Conservation (phyloP, 1,140 invertebrate genomes). For the Bombus pyrosoma region DNA sequence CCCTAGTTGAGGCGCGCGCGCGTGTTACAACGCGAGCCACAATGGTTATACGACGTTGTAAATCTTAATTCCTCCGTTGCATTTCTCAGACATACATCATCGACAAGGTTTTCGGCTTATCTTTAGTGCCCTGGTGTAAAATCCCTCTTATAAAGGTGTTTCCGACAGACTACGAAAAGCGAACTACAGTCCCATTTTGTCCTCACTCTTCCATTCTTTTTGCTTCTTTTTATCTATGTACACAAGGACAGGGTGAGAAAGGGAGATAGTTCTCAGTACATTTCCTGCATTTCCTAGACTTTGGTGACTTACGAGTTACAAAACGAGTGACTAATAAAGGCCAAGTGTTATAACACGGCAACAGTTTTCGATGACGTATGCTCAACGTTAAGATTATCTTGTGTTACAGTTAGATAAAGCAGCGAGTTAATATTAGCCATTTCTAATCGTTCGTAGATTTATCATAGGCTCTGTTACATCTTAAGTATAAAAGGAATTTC, state of each 20-base stretch:
- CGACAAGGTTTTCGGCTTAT: slow-evolving; percentile 57
- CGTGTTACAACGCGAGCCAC: slow-evolving; percentile 18
- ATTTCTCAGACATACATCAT: slow-evolving; percentile 63
- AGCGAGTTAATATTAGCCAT: not conserved
- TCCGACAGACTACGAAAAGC: slow-evolving; percentile 30
- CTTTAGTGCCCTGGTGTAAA: slow-evolving; percentile 57
- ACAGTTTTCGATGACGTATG: not conserved
- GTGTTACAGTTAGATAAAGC: not conserved
- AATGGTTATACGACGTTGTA: slow-evolving; percentile 65
- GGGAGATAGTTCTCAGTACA: not conserved
- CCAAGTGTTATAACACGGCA: not conserved
- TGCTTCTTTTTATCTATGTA: not conserved
- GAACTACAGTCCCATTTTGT: slow-evolving; percentile 50
- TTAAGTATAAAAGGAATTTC: not conserved
- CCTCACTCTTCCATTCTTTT: not conserved
- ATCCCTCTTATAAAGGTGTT: slow-evolving; percentile 46
- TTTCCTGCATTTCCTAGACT: not conserved
- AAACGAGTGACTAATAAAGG: not conserved
- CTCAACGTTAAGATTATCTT: not conserved
- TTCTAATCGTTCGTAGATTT: not conserved
- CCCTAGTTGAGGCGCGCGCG: slow-evolving; percentile 27
- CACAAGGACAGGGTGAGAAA: not conserved
- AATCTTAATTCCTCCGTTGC: slow-evolving; percentile 63
- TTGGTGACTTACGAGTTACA: not conserved
- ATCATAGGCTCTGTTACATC: not conserved